Evolutionary conservation across 2,113 vertebrate species (phyloP).

Genomic region (Phrynosoma platyrhinos): DNA sequence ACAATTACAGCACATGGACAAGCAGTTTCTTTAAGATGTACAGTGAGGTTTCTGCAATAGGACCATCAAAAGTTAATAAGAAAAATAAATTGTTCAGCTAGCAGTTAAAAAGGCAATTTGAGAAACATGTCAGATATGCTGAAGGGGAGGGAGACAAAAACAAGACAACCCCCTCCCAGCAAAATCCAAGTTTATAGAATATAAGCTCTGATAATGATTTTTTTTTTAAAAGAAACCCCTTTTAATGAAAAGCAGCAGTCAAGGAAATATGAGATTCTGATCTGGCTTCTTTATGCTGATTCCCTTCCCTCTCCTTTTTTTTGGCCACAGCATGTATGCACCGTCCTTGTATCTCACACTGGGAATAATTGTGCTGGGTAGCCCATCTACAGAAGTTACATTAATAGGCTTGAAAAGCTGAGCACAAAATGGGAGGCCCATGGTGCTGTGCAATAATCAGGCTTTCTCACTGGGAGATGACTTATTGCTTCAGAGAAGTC

Average conservation of each 20-base stretch:
- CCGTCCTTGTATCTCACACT: slow-evolving; percentile 23
- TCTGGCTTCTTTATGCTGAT: slow-evolving; percentile 1
- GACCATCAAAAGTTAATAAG: slow-evolving; percentile 37
- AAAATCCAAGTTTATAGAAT: slow-evolving; percentile 31
- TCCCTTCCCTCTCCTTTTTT: background rate
- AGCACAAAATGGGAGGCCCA: slow-evolving; percentile 40
- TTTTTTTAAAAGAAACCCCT: too few species aligned
- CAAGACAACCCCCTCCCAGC: too few species aligned
- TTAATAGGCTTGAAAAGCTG: slow-evolving; percentile 37
- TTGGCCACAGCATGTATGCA: slow-evolving; percentile 25
- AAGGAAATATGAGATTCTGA: slow-evolving; percentile 28
- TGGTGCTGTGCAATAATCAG: slow-evolving; percentile 29
- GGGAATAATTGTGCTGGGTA: slow-evolving; percentile 40
- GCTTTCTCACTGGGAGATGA: slow-evolving; percentile 32
- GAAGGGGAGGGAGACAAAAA: slow-evolving; percentile 27
- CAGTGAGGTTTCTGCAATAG: slow-evolving; percentile 23
- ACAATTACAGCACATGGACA: background rate
- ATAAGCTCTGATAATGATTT: slow-evolving; percentile 24
- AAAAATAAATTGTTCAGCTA: slow-evolving; percentile 32
- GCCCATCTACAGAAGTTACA: background rate
- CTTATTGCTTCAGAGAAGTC: slow-evolving; percentile 26
- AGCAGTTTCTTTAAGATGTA: slow-evolving; percentile 22
- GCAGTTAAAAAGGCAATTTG: slow-evolving; percentile 36
- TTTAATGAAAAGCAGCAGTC: background rate
- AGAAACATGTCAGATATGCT: slow-evolving; percentile 31